Evolutionary conservation across 1,140 invertebrate genomes (phyloP).

Genomic region (Melanaphis sacchari): DNA sequence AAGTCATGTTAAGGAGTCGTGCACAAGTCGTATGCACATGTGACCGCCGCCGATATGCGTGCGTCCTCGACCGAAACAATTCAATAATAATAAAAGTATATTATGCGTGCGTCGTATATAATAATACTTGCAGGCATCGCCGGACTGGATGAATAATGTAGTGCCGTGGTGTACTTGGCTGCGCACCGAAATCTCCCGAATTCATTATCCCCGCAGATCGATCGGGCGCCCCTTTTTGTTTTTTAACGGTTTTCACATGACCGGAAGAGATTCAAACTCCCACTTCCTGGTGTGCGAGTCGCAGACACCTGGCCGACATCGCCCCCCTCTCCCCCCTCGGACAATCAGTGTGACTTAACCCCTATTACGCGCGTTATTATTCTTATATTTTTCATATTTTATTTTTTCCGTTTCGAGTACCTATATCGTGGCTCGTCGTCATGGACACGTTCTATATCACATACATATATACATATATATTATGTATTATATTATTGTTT

Average conservation of each 20-base stretch:
- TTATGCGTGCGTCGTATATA: not conserved
- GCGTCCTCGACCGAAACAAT: not conserved
- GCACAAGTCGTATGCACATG: not conserved
- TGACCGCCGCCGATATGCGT: not conserved
- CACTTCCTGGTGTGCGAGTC: slow-evolving; percentile 56
- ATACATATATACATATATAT: not conserved
- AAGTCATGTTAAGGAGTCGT: not conserved
- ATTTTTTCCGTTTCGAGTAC: not conserved
- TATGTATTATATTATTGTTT: not conserved
- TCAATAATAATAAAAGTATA: not conserved
- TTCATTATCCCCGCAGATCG: slow-evolving; percentile 42
- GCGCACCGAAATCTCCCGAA: not conserved
- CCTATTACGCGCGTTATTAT: slow-evolving; percentile 35
- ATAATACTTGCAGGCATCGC: not conserved
- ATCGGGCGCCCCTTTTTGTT: not conserved
- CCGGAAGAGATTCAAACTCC: slow-evolving; percentile 57
- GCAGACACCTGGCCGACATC: slow-evolving; percentile 51
- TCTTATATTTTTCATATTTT: slow-evolving; percentile 31
- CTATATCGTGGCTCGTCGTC: not conserved
- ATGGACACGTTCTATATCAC: slow-evolving; percentile 30
- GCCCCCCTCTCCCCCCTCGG: not conserved
- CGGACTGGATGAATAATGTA: slow-evolving; percentile 50
- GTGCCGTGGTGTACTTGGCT: not conserved
- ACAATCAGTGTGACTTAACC: slow-evolving; percentile 54
- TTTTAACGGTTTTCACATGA: slow-evolving; percentile 56